These are phyloP conservation scores for Malacoraja senta DNA, from an alignment of 2,797 vertebrate genomes.

Conservation along the genomic window DNA sequence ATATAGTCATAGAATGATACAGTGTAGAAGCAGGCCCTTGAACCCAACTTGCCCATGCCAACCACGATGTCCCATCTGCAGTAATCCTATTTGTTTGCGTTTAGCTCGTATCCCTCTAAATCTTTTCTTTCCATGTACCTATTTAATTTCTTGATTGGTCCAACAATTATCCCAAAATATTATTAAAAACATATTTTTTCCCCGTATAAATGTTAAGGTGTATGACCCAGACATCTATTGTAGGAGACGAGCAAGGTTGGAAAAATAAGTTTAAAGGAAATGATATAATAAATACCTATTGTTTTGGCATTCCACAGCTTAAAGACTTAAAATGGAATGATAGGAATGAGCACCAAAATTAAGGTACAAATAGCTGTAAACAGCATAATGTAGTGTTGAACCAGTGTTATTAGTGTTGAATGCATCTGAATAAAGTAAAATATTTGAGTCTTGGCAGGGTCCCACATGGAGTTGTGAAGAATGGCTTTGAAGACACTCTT, in stretches of 20 bases:
- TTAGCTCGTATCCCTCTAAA: no score
- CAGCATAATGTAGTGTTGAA: neutral
- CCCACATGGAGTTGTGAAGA: slow-evolving; percentile 28
- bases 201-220: neutral
- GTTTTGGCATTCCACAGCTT: neutral
- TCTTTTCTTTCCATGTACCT: no score
- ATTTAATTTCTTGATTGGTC: neutral
- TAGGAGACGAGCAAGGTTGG: neutral
- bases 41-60: no score
- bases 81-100: no score
- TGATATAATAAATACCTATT: neutral
- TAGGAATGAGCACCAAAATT: neutral
- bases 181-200: neutral
- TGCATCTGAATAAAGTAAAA: slow-evolving; percentile 9
- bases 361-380: neutral
- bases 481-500: slow-evolving; percentile 26
- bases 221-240: neutral
- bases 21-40: no score
- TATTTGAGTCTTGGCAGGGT: slow-evolving; percentile 16
- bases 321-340: neutral
- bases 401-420: neutral
- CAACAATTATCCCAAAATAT: neutral
- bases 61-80: no score
- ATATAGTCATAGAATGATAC: no score
- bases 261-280: neutral